A percentile compares a stretch with the other conserved stretches of the same genome.
These are phyloP conservation scores for Camponotus pennsylvanicus DNA, from an alignment of 1,140 invertebrate species.

Conservation along the genomic window DNA sequence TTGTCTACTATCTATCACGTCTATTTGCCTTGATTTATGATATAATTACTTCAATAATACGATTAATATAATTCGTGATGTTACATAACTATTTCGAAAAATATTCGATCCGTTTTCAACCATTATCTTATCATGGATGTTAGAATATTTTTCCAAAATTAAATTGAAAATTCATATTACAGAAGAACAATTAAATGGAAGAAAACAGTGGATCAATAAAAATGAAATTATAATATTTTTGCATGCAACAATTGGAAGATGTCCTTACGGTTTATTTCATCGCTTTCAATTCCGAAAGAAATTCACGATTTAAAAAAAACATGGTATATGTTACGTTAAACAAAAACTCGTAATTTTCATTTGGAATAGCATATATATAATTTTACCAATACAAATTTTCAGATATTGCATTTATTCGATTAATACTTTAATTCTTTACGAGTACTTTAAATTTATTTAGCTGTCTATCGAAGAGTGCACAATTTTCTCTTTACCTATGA, in stretches of 20 bases:
- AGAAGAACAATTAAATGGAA: neutral
- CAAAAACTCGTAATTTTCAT: too few relatives aligned
- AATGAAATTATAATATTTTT: neutral
- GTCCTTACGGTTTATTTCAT: neutral
- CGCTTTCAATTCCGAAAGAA: neutral
- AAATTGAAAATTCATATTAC: neutral
- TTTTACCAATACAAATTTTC: neutral
- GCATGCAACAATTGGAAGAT: neutral
- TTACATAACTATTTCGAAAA: neutral
- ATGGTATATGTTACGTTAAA: neutral
- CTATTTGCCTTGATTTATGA: too few relatives aligned
- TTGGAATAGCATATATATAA: neutral
- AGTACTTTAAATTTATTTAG: slow-evolving; percentile 1
- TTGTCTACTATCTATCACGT: too few relatives aligned
- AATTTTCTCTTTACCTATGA: neutral
- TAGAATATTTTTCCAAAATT: neutral
- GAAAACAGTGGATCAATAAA: neutral
- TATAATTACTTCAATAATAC: neutral
- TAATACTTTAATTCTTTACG: neutral
- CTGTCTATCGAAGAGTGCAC: neutral
- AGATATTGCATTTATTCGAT: neutral
- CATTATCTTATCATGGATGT: neutral
- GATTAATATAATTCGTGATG: neutral
- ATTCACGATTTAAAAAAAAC: neutral
- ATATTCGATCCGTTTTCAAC: neutral